A percentile compares a stretch with the other conserved stretches of the same genome.
Conservation (phyloP, 2,797 vertebrate species). For the Clarias pachynema region DNA sequence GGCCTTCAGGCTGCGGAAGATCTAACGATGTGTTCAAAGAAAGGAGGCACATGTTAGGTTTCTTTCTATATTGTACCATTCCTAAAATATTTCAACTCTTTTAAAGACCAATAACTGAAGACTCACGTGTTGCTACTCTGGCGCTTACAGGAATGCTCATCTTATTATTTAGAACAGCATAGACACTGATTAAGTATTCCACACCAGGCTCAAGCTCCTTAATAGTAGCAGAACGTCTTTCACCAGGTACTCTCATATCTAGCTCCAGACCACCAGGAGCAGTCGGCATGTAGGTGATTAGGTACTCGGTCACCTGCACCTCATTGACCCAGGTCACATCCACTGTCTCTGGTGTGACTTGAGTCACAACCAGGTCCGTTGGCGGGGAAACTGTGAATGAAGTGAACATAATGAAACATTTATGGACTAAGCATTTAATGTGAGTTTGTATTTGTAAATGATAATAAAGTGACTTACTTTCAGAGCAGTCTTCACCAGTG, state of each 20-base stretch:
- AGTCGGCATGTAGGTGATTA: slow-evolving; percentile 88
- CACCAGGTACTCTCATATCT: slow-evolving; percentile 87
- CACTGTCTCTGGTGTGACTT: slow-evolving; percentile 87
- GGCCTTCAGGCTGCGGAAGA: slow-evolving; percentile 92
- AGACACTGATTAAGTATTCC: slow-evolving; percentile 94
- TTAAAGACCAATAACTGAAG: background rate
- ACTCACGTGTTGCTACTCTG: slow-evolving; percentile 91
- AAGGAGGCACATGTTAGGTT: slow-evolving; percentile 15
- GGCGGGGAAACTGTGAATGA: slow-evolving; percentile 86
- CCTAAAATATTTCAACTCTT: background rate
- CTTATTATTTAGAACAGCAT: slow-evolving; percentile 93
- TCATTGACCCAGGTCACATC: slow-evolving; percentile 94
- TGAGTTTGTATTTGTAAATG: background rate
- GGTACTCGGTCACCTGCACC: slow-evolving; percentile 88
- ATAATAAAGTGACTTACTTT: slow-evolving; percentile 71
- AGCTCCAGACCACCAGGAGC: slow-evolving; percentile 86
- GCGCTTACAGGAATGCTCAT: slow-evolving; percentile 93
- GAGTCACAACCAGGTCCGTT: slow-evolving; percentile 85
- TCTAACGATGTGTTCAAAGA: slow-evolving; percentile 71
- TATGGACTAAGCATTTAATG: background rate
- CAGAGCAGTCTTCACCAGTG: slow-evolving; percentile 82
- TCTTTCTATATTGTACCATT: background rate
- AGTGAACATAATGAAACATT: slow-evolving; percentile 22
- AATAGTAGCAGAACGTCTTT: slow-evolving; percentile 85
- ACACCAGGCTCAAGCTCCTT: slow-evolving; percentile 91